phyloP scores from a whole-genome alignment of 2,113 vertebrate species.

The Aphyosemion australe region DNA sequence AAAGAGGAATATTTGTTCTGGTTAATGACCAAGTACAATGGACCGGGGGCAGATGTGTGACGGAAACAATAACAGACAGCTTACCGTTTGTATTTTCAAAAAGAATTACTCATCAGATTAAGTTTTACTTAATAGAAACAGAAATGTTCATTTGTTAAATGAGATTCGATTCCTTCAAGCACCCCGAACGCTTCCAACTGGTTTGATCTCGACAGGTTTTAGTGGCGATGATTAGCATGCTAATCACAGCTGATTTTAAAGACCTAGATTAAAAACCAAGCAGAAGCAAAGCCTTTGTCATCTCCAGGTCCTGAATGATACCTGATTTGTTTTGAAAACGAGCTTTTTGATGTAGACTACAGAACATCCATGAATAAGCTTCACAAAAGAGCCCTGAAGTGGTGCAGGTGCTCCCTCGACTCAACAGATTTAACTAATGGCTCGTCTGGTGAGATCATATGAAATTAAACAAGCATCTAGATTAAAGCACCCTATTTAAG shows the following conservation, averaged over 20 bases:
- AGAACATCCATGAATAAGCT: constrained; percentile 35
- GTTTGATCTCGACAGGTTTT: constrained; percentile 68
- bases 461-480: not conserved
- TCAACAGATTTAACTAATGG: constrained; percentile 16
- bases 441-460: not conserved
- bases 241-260: constrained; percentile 68
- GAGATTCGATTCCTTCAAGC: constrained; percentile 75
- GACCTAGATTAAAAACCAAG: constrained; percentile 30
- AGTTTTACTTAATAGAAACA: constrained; percentile 62
- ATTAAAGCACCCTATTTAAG: not conserved
- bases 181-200: constrained; percentile 48
- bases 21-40: constrained; percentile 52
- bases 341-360: constrained; percentile 56
- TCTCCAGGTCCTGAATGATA: constrained; percentile 24
- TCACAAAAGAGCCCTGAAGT: constrained; percentile 35
- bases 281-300: constrained; percentile 49
- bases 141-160: constrained; percentile 68
- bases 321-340: constrained; percentile 18
- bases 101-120: constrained; percentile 57
- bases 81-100: constrained; percentile 50
- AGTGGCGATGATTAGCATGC: constrained; percentile 68
- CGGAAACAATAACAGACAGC: constrained; percentile 59
- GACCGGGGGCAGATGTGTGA: constrained; percentile 54
- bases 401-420: constrained; percentile 53
- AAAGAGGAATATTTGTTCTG: constrained; percentile 8